Evolutionary conservation across 1,140 invertebrate species (phyloP).

Genomic region (Danaus melanippus): DNA sequence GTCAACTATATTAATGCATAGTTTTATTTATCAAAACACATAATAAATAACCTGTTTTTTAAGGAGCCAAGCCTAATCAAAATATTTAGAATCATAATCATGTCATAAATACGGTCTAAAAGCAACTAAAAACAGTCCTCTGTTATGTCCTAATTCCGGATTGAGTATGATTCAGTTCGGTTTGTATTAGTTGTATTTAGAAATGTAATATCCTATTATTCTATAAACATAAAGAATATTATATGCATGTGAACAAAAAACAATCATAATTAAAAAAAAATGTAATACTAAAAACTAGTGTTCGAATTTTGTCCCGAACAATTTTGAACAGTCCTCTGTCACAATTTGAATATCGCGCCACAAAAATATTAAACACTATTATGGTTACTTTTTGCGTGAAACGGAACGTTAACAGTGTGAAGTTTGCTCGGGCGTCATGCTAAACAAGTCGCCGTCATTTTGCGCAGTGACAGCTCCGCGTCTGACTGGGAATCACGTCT

Average conservation of each 20-base stretch:
- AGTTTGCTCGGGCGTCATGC: background rate
- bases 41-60: too few relatives aligned
- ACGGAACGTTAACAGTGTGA: conserved; percentile 6
- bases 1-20: too few relatives aligned
- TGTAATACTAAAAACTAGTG: conserved; percentile 1
- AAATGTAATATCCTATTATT: conserved; percentile 8
- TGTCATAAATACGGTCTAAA: conserved; percentile 12
- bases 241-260: conserved; percentile 3
- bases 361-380: conserved; percentile 5
- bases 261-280: conserved; percentile 1
- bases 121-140: conserved; percentile 11
- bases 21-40: too few relatives aligned
- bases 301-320: background rate
- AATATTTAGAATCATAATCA: too few relatives aligned
- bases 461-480: too few relatives aligned
- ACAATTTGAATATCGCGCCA: conserved; percentile 5
- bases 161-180: too few relatives aligned
- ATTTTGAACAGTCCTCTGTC: conserved; percentile 7
- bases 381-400: conserved; percentile 3
- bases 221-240: too few relatives aligned
- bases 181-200: conserved; percentile 10
- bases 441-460: too few relatives aligned
- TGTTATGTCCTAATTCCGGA: too few relatives aligned
- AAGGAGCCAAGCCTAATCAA: too few relatives aligned
- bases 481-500: too few relatives aligned